Conservation (phyloP, 2,888 invertebrate species). For the Hyposoter dolosus region DNA sequence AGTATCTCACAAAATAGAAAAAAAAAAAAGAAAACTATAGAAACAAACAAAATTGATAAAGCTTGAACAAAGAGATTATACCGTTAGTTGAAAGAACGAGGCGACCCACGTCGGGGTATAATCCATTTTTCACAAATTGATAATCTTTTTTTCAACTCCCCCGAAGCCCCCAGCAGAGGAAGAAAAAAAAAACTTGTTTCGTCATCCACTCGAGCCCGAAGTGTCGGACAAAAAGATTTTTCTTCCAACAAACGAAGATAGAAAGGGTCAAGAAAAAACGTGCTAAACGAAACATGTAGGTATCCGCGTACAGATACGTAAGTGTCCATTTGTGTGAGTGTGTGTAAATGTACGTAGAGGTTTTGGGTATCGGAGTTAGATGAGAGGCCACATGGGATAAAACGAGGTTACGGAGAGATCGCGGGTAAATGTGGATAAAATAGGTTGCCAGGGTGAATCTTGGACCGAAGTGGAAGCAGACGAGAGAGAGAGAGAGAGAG, state of each 20-base stretch:
- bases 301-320: not conserved
- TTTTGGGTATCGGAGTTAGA: not conserved
- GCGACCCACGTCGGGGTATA: not conserved
- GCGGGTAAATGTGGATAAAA: slow-evolving; percentile 72
- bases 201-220: not conserved
- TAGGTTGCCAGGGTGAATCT: slow-evolving; percentile 71
- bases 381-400: slow-evolving; percentile 15
- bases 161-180: too few relatives aligned
- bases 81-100: not conserved
- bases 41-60: not conserved
- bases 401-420: slow-evolving; percentile 52
- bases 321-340: not conserved
- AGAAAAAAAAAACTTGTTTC: not conserved
- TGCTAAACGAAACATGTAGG: not conserved
- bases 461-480: slow-evolving; percentile 32
- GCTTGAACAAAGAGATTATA: not conserved
- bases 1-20: not conserved
- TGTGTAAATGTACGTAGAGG: not conserved
- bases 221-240: not conserved
- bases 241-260: not conserved
- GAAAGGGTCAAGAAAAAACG: not conserved
- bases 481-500: slow-evolving; percentile 5
- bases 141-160: not conserved
- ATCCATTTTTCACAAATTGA: not conserved
- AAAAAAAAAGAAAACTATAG: not conserved